phyloP scores from a whole-genome alignment of 2,888 invertebrate species.

The Xylota segnis region DNA sequence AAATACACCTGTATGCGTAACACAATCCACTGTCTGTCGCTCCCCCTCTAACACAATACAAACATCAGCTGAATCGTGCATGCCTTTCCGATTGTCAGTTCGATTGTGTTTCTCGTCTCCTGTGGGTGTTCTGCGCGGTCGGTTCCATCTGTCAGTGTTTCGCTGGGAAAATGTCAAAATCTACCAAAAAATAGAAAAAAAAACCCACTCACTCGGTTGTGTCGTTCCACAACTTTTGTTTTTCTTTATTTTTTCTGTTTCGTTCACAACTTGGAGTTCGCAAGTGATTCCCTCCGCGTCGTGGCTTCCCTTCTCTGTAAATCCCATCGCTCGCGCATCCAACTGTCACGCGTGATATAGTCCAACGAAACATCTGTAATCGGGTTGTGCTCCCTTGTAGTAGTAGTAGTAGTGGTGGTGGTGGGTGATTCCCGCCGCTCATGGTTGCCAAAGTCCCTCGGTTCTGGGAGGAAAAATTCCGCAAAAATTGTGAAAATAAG shows the following conservation, averaged over 20 bases:
- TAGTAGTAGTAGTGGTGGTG: slow-evolving; percentile 36
- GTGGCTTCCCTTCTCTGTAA: background rate
- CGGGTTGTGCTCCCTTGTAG: slow-evolving; percentile 25
- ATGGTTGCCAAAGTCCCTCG: slow-evolving; percentile 37
- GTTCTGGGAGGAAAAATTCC: background rate
- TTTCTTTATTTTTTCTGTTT: slow-evolving; percentile 9
- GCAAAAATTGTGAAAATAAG: slow-evolving; percentile 20
- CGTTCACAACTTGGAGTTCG: background rate
- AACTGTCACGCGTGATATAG: slow-evolving; percentile 52
- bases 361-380: slow-evolving; percentile 58
- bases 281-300: no score
- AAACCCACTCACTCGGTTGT: background rate
- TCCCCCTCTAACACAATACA: slow-evolving; percentile 53
- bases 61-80: slow-evolving; percentile 59
- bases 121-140: slow-evolving; percentile 36
- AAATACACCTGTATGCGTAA: slow-evolving; percentile 57
- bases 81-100: slow-evolving; percentile 57
- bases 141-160: slow-evolving; percentile 31
- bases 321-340: slow-evolving; percentile 12
- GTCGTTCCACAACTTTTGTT: background rate
- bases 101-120: slow-evolving; percentile 57
- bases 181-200: slow-evolving; percentile 24
- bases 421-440: slow-evolving; percentile 25
- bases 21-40: slow-evolving; percentile 21
- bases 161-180: slow-evolving; percentile 42